Base-by-base conservation (phyloP, 2,888 invertebrate species). In the Agonopterix heracliana region DNA sequence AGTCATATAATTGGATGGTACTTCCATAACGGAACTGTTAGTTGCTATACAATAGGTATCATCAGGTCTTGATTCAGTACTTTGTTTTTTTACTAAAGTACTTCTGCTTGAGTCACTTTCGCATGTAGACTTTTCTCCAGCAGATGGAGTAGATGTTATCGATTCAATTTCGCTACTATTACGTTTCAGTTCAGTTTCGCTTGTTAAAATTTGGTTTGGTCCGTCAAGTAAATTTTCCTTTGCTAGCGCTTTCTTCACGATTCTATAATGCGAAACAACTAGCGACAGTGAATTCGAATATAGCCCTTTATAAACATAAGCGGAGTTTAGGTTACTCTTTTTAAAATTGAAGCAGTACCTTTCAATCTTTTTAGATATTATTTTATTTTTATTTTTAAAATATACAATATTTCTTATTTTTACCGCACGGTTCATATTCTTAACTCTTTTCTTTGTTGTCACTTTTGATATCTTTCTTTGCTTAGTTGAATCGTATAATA, bases 221-320 rank as follows among this genome's bases (percentile, higher is more conserved):
- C 66, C 60, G 3, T 64, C 61, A 34, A 74, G 52, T 38, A 74
- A 59, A 53, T 78, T 78, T 62, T 71, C 70, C 61, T 69, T 75
- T 11, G 71, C 69, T 26, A 58, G 54, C 10, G 60, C 61, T 57
- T 71, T 77, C 66, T 69, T 75, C 36, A 78, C 52, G 10, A 74
- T 53, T 38, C 60, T 54, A 17, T 66, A 60, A 41, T 61, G 63
- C 1, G 74, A 69, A 35, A 76, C 54, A 8, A 68, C 52, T 46
- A 60, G 63, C 14, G 71, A 68, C 44, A 70, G n/a, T 34, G 60
- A 59, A 45, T 71, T 55, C 3, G 59, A 55, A 45, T 50, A 57
- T 4, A 68, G 54, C 40, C 63, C 53, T 47, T 63, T 61, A n/a
- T 57, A 54, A 41, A 70, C 55, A 51, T 64, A 50, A 43, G 59